These are phyloP conservation scores for Callocephalon fimbriatum DNA, from an alignment of 2,113 vertebrate genomes.

Conservation along the genomic window DNA sequence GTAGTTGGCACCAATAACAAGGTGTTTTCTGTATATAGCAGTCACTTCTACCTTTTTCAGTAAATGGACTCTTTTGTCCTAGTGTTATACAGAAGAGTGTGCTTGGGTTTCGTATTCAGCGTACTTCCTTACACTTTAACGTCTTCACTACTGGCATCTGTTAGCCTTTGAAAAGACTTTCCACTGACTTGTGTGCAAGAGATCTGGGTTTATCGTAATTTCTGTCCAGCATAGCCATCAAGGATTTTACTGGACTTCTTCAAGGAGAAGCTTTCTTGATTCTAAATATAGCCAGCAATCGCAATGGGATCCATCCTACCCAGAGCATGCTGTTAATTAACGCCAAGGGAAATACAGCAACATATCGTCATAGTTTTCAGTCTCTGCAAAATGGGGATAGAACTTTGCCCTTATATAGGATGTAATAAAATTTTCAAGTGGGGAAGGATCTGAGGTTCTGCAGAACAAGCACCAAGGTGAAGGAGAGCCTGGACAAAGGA, in stretches of 20 bases:
- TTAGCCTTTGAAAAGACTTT: background rate
- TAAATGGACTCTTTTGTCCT: background rate
- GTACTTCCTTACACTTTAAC: background rate
- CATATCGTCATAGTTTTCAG: background rate
- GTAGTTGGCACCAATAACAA: background rate
- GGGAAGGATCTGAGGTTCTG: background rate
- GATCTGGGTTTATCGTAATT: accelerated
- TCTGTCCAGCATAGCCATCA: background rate
- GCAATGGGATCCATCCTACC: accelerated
- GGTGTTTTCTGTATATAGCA: background rate
- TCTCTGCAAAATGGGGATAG: background rate
- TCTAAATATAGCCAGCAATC: background rate
- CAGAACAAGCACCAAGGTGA: accelerated
- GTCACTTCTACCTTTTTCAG: background rate
- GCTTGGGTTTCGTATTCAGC: background rate
- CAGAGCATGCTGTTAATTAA: background rate
- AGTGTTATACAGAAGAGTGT: background rate
- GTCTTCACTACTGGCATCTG: background rate
- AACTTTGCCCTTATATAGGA: background rate
- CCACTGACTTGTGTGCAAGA: background rate
- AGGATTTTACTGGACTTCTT: background rate
- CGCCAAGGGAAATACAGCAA: background rate
- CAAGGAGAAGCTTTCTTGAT: background rate
- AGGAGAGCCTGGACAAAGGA: background rate
- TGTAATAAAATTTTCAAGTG: background rate